phyloP scores from a whole-genome alignment of 2,113 vertebrate genomes.

The Panthera tigris region DNA sequence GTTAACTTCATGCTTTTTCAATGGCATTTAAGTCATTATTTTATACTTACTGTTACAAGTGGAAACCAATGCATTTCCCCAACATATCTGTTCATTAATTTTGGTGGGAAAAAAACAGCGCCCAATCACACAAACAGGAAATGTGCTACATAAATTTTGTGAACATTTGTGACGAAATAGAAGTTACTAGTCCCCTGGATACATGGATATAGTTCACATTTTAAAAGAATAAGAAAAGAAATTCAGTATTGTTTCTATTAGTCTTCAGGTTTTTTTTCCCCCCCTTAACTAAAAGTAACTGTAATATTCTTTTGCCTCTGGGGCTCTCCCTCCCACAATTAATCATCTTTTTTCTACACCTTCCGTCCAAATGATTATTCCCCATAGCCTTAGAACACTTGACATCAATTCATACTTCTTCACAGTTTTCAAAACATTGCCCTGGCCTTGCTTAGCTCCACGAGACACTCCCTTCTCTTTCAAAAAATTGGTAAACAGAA shows the following conservation, averaged over 20 bases:
- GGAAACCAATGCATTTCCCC: not conserved
- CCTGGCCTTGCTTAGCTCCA: slow-evolving; percentile 1
- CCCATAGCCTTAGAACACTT: slow-evolving; percentile 24
- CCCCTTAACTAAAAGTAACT: slow-evolving; percentile 55
- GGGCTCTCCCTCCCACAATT: slow-evolving; percentile 61
- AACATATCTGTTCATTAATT: slow-evolving; percentile 34
- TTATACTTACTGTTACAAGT: not conserved
- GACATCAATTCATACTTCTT: slow-evolving; percentile 43
- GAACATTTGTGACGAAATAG: slow-evolving; percentile 38
- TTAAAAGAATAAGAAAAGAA: slow-evolving; percentile 49
- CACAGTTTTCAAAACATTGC: slow-evolving; percentile 62
- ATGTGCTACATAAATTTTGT: slow-evolving; percentile 40
- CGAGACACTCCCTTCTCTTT: slow-evolving; percentile 7
- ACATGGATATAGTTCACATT: slow-evolving; percentile 29
- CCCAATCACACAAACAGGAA: slow-evolving; percentile 7
- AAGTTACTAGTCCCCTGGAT: not conserved
- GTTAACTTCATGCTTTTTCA: slow-evolving; percentile 24
- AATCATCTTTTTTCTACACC: slow-evolving; percentile 56
- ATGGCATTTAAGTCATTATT: slow-evolving; percentile 39
- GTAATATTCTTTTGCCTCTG: slow-evolving; percentile 41
- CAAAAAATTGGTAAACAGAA: not conserved
- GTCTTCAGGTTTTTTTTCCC: not conserved
- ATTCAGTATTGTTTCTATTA: slow-evolving; percentile 27
- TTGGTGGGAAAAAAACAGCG: not conserved
- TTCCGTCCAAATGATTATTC: slow-evolving; percentile 49